phyloP scores from a whole-genome alignment of 2,797 vertebrate genomes.

The Graptemys geographica region DNA sequence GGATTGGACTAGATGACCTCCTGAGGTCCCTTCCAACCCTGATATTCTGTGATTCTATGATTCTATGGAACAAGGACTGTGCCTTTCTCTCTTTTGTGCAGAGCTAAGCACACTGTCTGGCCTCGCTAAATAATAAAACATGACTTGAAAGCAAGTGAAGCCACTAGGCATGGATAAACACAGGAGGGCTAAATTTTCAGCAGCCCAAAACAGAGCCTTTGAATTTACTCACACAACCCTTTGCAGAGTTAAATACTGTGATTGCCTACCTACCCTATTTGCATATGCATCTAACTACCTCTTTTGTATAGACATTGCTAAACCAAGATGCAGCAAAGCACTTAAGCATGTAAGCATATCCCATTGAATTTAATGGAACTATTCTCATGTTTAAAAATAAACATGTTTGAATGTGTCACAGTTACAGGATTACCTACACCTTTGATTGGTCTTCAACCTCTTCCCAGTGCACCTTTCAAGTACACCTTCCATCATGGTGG shows the following conservation, averaged over 20 bases:
- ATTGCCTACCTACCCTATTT: background rate
- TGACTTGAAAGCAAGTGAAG: background rate
- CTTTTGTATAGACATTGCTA: background rate
- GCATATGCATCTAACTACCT: background rate
- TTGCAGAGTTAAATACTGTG: background rate
- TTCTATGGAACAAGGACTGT: background rate
- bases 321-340: background rate
- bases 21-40: too few relatives aligned
- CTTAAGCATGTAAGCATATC: background rate
- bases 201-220: background rate
- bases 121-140: background rate
- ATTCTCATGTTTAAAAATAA: background rate
- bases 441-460: background rate
- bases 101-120: background rate
- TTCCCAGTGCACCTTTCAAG: background rate
- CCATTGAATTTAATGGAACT: background rate
- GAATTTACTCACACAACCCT: background rate
- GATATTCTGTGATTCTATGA: too few relatives aligned
- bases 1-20: too few relatives aligned
- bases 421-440: background rate
- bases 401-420: background rate
- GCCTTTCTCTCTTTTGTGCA: background rate
- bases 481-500: background rate
- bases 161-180: background rate
- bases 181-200: background rate